Evolutionary conservation across 2,113 vertebrate genomes (phyloP), one percentile per base, ranked within the genome.

Genomic region (Ciconia boyciana): DNA sequence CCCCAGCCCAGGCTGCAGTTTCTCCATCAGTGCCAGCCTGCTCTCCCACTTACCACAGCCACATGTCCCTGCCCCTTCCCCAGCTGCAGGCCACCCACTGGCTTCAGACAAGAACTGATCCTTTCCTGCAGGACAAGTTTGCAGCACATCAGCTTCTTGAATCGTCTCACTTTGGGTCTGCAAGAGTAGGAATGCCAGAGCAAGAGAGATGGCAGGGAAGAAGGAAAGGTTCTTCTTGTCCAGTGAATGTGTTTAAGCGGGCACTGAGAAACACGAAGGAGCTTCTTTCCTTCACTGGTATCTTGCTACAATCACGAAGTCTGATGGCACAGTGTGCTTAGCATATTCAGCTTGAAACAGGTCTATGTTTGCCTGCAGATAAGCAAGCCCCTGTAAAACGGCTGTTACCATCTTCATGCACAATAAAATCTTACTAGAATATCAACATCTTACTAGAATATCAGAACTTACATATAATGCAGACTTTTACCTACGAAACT

Each of bases 1-100:
- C 24, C 25, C 11, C 31, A 55, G 58, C 36, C 21, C 28, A 10
- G 41, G 36, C 70, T 51, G 46, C 46, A 16, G 36, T 2, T 51
- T 25, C 16, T 14, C 7, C 0, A 0, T 6, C 54, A 52, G 7
- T 12, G 41, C 28, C 69, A 60, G 75, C 39, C 44, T 60, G 48
- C 71, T 51, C 25, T 54, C 19, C n/a, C 0, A 1, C 10, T 16
- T 29, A 14, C 34, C 0, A 1, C 54, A 48, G 54, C 32, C 29
- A 19, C 16, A 8, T 0, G 11, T 9, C 39, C n/a, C 61, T 10
- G 36, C 13, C 20, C 34, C 44, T 21, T 72, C 26, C 26, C 76
- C 68, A 52, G 31, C 22, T 7, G 12, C 51, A 34, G 25, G 52
- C 20, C 52, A 55, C 46, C 31, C 46, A 20, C 62, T 36, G 0